Evolutionary conservation across 2,888 invertebrate species (phyloP), one percentile per base, ranked within the genome.

Genomic region (Onthophagus sagittarius): DNA sequence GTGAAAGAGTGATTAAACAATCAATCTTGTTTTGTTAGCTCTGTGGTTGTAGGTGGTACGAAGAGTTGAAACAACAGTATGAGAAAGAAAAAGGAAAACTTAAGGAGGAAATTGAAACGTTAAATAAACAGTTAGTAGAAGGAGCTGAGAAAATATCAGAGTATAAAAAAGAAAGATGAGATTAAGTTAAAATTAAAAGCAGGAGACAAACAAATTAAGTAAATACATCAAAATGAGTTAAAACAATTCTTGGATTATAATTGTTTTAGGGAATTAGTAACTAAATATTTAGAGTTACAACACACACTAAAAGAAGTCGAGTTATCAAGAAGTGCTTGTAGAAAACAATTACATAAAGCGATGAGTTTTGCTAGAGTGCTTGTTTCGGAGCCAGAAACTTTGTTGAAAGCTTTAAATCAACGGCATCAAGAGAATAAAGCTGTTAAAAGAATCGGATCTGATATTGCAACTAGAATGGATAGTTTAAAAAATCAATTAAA

Each of bases 1-100:
- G 88, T 94, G 0, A 91, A 91, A 69, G 93, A 94, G 80, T 94
- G 93, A 23, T 23, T 2, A 75, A 78, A 75, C 71, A 5, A 31
- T 69, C 64, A 23, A 23, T 23, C 23, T 1, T 23, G 23, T 23
- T 23, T 23, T 23, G 23, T 23, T 2, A 23, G 23, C 23, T 23
- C 3, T 23, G 23, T 23, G 23, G 23, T 23, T 23, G 67, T 78
- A 91, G 91, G 72, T 87, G 93, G 79, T 88, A 94, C 77, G 93
- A 94, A 83, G 93, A 94, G 79, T 82, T 94, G 1, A 93, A 93
- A 81, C 85, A 86, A 39, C 92, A 93, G 75, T 93, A 94, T 81
- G 89, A 90, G 69, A 87, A 88, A 77, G 94, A 94, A 75, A 89
- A 89, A 65, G 87, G 87, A n/a, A 88, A 90, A 71, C 85, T 92